Conservation (phyloP, 2,797 vertebrate genomes). For the Scarus forsteni region DNA sequence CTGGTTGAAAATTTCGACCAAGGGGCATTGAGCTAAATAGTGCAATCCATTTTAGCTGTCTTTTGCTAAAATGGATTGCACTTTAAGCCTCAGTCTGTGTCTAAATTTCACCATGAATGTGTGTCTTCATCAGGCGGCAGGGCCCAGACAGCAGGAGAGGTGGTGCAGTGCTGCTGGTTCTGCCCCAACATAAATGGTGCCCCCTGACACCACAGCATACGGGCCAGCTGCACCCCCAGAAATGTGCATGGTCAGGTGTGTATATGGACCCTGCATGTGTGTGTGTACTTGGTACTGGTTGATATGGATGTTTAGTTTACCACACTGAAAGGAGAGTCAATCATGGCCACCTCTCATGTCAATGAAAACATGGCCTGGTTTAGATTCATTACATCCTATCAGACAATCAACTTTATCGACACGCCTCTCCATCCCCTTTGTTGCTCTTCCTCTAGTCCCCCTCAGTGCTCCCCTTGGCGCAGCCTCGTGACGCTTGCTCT, state of each 20-base stretch:
- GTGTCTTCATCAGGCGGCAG: constrained; percentile 20
- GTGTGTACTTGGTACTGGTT: constrained; percentile 15
- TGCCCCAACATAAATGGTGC: constrained; percentile 75
- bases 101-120: constrained; percentile 39
- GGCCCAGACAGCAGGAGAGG: constrained; percentile 31
- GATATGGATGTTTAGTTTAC: constrained; percentile 34
- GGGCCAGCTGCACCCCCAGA: constrained; percentile 61
- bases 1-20: too few species aligned
- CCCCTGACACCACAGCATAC: constrained; percentile 79
- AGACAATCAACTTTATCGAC: constrained; percentile 69
- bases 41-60: too few species aligned
- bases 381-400: constrained; percentile 69
- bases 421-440: constrained; percentile 44
- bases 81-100: constrained; percentile 12
- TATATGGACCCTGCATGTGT: constrained; percentile 45
- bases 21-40: too few species aligned
- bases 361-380: constrained; percentile 43
- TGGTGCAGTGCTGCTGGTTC: constrained; percentile 62
- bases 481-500: constrained; percentile 21
- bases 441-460: constrained; percentile 39
- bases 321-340: constrained; percentile 38
- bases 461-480: constrained; percentile 40
- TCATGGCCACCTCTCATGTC: constrained; percentile 41
- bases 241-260: constrained; percentile 61
- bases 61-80: too few species aligned